phyloP scores from a whole-genome alignment of 2,113 vertebrate species.

The Gobius niger region DNA sequence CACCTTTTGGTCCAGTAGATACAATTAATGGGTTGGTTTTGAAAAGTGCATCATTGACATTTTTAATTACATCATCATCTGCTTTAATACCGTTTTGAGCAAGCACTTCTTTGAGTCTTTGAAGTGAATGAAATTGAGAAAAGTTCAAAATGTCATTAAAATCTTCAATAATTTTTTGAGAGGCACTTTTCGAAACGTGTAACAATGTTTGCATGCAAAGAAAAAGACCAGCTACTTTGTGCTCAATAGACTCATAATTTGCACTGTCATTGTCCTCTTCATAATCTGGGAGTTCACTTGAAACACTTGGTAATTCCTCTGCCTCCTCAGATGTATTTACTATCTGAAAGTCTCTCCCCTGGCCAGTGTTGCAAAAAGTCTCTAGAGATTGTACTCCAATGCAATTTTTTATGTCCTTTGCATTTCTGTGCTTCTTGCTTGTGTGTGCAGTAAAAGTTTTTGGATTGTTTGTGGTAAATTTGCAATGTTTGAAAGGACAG shows the following conservation, averaged over 20 bases:
- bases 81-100: conserved; percentile 12
- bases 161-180: conserved; percentile 26
- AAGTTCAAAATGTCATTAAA: conserved; percentile 20
- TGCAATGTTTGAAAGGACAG: not conserved
- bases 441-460: not conserved
- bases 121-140: conserved; percentile 9
- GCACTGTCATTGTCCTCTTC: not conserved
- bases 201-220: conserved; percentile 30
- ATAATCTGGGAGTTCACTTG: not conserved
- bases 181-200: conserved; percentile 33
- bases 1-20: conserved; percentile 14
- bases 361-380: not conserved
- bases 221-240: conserved; percentile 34
- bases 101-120: conserved; percentile 23
- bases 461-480: not conserved
- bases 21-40: conserved; percentile 22
- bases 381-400: not conserved
- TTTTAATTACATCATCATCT: conserved; percentile 19
- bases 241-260: conserved; percentile 16
- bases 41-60: conserved; percentile 25
- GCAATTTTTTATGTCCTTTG: not conserved
- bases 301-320: not conserved
- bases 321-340: not conserved
- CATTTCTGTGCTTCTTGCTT: conserved; percentile 18
- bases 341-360: not conserved